These are phyloP conservation scores for Meganola albula DNA, from an alignment of 2,888 invertebrate genomes.

Conservation along the genomic window DNA sequence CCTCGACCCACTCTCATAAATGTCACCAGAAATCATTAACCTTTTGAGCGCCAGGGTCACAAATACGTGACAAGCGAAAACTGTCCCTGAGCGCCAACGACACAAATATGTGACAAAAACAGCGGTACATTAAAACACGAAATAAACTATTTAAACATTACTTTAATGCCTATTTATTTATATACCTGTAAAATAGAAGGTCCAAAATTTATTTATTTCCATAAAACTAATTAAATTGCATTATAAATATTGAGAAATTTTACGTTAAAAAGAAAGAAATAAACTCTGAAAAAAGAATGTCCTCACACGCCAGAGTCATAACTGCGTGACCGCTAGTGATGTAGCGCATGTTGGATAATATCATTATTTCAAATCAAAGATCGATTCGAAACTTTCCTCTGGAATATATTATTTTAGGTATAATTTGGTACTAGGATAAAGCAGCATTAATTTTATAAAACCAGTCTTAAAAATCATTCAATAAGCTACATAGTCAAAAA, in stretches of 20 bases:
- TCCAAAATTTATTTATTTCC: constrained; percentile 1
- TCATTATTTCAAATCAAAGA: constrained; percentile 4
- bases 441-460: constrained; percentile 6
- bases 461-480: too few species aligned
- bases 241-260: constrained; percentile 5
- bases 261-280: constrained; percentile 2
- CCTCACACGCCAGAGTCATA: constrained; percentile 5
- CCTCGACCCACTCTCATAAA: too few species aligned
- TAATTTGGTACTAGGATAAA: constrained; percentile 5
- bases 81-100: constrained; percentile 4
- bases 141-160: constrained; percentile 4
- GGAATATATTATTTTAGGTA: constrained; percentile 7
- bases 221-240: constrained; percentile 5
- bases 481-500: too few species aligned
- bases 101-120: constrained; percentile 2
- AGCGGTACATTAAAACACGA: constrained; percentile 1
- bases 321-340: constrained; percentile 5
- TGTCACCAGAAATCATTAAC: too few species aligned
- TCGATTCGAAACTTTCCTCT: constrained; percentile 5
- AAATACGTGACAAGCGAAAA: constrained; percentile 4
- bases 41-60: constrained; percentile 5
- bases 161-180: constrained; percentile 6
- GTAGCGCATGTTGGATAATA: constrained; percentile 6
- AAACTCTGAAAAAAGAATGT: constrained; percentile 3
- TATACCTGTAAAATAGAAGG: constrained; percentile 4